Conservation (phyloP, 2,888 invertebrate genomes). For the Ectropis crepuscularia region DNA sequence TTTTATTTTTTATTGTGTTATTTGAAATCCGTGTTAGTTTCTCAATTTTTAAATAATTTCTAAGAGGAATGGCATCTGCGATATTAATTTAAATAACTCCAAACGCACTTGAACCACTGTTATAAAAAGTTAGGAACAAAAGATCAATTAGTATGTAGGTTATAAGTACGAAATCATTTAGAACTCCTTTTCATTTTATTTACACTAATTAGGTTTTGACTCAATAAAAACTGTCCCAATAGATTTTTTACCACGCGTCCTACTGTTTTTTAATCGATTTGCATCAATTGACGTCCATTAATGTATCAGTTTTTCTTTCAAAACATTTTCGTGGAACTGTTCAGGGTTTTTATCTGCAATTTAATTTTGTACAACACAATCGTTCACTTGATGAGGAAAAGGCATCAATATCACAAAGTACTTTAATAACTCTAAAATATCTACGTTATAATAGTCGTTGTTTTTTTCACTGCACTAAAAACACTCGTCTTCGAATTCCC, state of each 20-base stretch:
- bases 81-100: not conserved
- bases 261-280: not conserved
- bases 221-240: constrained; percentile 21
- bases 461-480: constrained; percentile 32
- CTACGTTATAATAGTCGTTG: not conserved
- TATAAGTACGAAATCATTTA: not conserved
- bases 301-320: not conserved
- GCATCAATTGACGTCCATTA: constrained; percentile 2
- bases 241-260: not conserved
- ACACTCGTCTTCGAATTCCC: constrained; percentile 25
- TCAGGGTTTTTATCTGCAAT: no score
- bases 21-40: not conserved
- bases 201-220: constrained; percentile 23
- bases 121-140: no score
- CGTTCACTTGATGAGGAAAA: no score
- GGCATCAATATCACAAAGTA: no score
- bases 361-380: no score
- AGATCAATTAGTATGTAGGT: not conserved
- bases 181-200: constrained; percentile 23
- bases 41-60: constrained; percentile 20
- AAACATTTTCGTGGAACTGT: no score
- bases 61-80: constrained; percentile 18
- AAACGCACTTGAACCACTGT: no score
- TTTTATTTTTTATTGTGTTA: not conserved
- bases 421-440: not conserved